Evolutionary conservation across 2,888 invertebrate genomes (phyloP).

Genomic region (Plagodis pulveraria): DNA sequence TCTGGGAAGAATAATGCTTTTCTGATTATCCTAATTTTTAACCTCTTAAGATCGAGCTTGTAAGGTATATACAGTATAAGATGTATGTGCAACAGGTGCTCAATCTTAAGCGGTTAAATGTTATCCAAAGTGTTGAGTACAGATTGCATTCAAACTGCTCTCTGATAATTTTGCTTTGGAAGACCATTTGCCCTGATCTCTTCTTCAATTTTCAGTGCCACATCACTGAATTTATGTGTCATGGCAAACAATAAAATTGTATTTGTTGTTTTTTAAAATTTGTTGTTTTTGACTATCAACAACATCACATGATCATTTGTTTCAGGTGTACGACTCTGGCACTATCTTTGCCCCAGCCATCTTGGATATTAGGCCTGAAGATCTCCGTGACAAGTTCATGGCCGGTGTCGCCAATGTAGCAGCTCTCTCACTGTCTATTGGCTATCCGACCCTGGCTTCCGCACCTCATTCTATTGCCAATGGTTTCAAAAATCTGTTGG

Average conservation of each 20-base stretch:
- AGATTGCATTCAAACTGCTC: constrained; percentile 60
- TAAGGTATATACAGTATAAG: no score
- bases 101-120: neutral
- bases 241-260: constrained; percentile 4
- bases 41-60: no score
- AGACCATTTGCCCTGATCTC: constrained; percentile 50
- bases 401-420: constrained; percentile 98
- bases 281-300: no score
- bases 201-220: constrained; percentile 30
- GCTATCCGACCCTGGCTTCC: constrained; percentile 98
- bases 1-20: no score
- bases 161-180: constrained; percentile 82
- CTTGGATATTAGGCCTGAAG: constrained; percentile 99
- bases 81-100: neutral
- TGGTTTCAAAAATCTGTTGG: constrained; percentile 98
- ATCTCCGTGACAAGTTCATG: constrained; percentile 95
- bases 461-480: constrained; percentile 99
- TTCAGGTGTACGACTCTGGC: constrained; percentile 97
- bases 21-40: no score
- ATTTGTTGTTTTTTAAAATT: no score
- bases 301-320: neutral
- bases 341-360: constrained; percentile 98
- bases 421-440: constrained; percentile 95
- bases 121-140: constrained; percentile 81
- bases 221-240: constrained; percentile 17